A percentile compares a stretch with the other conserved stretches of the same genome.
Evolutionary conservation across 2,888 invertebrate genomes (phyloP).

Genomic region (Limenitis camilla): DNA sequence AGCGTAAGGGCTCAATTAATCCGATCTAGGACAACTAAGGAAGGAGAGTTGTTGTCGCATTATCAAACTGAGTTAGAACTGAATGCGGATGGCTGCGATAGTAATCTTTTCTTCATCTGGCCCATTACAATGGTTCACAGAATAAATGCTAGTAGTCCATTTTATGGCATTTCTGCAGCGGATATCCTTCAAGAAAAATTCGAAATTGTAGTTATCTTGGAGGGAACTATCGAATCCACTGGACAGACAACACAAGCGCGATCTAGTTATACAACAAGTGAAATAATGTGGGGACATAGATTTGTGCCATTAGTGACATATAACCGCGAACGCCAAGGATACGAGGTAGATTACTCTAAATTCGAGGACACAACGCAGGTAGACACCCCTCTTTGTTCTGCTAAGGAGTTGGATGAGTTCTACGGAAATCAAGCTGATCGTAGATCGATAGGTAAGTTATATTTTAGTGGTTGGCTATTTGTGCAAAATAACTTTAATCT

Average conservation of each 20-base stretch:
- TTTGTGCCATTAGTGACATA: slow-evolving; percentile 84
- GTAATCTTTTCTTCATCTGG: slow-evolving; percentile 93
- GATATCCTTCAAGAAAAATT: slow-evolving; percentile 88
- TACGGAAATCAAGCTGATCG: slow-evolving; percentile 75
- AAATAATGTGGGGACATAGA: slow-evolving; percentile 87
- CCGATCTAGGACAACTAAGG: slow-evolving; percentile 85
- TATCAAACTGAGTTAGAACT: slow-evolving; percentile 84
- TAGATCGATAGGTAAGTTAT: slow-evolving; percentile 72
- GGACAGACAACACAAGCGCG: slow-evolving; percentile 83
- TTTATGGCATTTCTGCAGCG: slow-evolving; percentile 87
- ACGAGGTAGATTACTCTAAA: slow-evolving; percentile 86
- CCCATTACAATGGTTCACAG: slow-evolving; percentile 92
- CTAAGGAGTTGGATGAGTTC: slow-evolving; percentile 78
- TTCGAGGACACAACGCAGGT: slow-evolving; percentile 87
- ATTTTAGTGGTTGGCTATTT: slow-evolving; percentile 14
- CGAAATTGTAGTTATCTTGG: slow-evolving; percentile 86
- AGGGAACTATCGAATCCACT: slow-evolving; percentile 88
- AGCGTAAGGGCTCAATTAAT: slow-evolving; percentile 89
- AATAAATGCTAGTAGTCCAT: slow-evolving; percentile 88
- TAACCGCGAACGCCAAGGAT: slow-evolving; percentile 82
- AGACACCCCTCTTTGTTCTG: slow-evolving; percentile 85
- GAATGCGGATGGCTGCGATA: slow-evolving; percentile 84
- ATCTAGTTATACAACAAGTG: slow-evolving; percentile 84
- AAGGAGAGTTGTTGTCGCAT: slow-evolving; percentile 87
- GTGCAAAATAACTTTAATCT: slow-evolving; percentile 5